phyloP scores from a whole-genome alignment of 2,797 vertebrate genomes.

The Hippocampus kuda region DNA sequence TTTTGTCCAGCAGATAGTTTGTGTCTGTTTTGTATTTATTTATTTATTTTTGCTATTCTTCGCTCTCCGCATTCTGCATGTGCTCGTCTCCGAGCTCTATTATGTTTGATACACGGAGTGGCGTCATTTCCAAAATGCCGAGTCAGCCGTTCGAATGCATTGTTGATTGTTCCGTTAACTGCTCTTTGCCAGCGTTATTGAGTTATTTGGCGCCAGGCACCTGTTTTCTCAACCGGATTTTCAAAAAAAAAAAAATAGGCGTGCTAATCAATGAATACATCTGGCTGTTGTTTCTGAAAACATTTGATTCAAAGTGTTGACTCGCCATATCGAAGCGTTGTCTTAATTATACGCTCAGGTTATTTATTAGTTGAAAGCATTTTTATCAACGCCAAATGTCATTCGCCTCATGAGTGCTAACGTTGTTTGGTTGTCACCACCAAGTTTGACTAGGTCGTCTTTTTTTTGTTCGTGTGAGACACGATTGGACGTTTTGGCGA shows the following conservation, averaged over 20 bases:
- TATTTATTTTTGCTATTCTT: not conserved
- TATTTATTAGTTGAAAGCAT: not conserved
- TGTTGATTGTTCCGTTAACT: no score
- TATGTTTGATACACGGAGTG: not conserved
- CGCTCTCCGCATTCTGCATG: no score
- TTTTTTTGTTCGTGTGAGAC: not conserved
- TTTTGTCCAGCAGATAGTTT: constrained; percentile 37
- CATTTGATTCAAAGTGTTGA: not conserved
- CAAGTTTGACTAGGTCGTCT: not conserved
- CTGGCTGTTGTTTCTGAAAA: no score
- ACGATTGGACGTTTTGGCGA: not conserved
- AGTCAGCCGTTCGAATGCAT: no score
- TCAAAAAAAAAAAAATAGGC: no score
- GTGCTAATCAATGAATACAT: no score
- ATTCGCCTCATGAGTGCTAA: not conserved
- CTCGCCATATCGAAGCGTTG: not conserved
- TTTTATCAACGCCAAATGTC: not conserved
- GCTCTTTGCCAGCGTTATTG: no score
- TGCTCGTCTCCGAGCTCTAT: not conserved
- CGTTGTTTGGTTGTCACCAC: not conserved
- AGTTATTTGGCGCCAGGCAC: no score
- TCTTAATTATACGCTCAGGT: not conserved
- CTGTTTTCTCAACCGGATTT: no score
- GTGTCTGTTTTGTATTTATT: constrained; percentile 32
- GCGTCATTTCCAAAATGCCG: no score